phyloP scores from a whole-genome alignment of 2,888 invertebrate species.

The Orthosia gothica region DNA sequence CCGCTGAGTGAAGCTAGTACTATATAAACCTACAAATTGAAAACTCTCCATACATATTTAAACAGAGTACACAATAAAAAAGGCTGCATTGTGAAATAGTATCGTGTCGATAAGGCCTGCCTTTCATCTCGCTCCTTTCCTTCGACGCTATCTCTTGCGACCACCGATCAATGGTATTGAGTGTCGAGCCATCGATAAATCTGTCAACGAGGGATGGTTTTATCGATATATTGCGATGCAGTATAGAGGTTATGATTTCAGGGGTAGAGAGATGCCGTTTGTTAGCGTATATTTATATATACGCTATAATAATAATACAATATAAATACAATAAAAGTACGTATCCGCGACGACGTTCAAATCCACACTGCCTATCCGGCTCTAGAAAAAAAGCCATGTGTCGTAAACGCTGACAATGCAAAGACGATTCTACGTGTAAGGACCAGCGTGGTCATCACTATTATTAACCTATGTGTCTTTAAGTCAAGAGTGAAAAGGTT shows the following conservation, averaged over 20 bases:
- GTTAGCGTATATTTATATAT: no score
- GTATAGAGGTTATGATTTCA: constrained; percentile 12
- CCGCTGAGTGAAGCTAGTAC: no score
- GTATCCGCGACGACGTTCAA: no score
- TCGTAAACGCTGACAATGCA: no score
- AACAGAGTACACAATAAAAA: constrained; percentile 28
- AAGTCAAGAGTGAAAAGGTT: no score
- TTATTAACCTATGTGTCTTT: no score
- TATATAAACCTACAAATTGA: constrained; percentile 7
- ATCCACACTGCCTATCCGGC: no score
- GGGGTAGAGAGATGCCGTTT: not conserved
- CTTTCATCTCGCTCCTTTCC: constrained; percentile 49
- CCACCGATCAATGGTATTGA: constrained; percentile 53
- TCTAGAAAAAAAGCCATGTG: no score
- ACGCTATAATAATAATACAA: no score
- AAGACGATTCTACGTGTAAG: no score
- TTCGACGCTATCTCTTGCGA: constrained; percentile 50
- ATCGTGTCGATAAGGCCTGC: constrained; percentile 50
- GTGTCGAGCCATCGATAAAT: constrained; percentile 53
- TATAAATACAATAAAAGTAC: no score
- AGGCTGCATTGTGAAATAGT: constrained; percentile 39
- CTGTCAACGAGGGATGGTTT: constrained; percentile 49
- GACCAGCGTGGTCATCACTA: no score
- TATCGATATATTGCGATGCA: constrained; percentile 28
- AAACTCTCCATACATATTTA: constrained; percentile 26